Base-by-base conservation (phyloP, 2,797 vertebrate species). In the Thripadectes ignobilis region DNA sequence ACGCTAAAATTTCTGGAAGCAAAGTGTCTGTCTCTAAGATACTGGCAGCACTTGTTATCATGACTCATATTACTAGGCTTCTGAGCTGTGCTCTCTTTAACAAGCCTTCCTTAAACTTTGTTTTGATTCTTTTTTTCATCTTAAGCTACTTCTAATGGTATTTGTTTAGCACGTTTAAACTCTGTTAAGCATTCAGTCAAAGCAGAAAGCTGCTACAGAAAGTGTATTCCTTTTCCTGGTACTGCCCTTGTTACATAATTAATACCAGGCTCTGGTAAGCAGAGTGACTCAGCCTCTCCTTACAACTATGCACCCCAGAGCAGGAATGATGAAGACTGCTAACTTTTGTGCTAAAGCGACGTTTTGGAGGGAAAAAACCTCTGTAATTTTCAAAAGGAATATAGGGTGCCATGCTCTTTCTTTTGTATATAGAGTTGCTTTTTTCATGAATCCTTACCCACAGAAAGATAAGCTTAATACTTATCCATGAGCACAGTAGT, bases 231-330 rank as follows among this genome's bases (percentile, higher is more conserved):
- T 59, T 54, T 92, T 91, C 68, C 68, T 74, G 65, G 45, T 74
- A 19, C 52, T 89, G 57, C 34, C 51, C 78, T 88, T 68, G 67
- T 94, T 69, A 48, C 74, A 71, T 73, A 58, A 92, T 79, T 82
- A 83, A 67, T 59, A 41, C 52, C 38, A 45, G 78, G 52, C 78
- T 79, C 45, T 59, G 38, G 57, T 46, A 32, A 78, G 74, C 7
- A 3, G 23, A 0, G 4, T 89, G 87, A 88, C 68, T 92, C 91
- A 85, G 51, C 38, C 8, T 3, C 51, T 85, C 55, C 58, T 75
- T 39, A 46, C 27, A 58, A 67, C 41, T 74, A 5, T 0, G 0
- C 0, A 2, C 54, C 72, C 19, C 72, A 54, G 71, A 85, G 78
- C 46, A 62, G 59, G 36, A 66, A 65, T 41, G 63, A 54, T 54